phyloP scores from a whole-genome alignment of 2,888 invertebrate species.

The Slavum lentiscoides region DNA sequence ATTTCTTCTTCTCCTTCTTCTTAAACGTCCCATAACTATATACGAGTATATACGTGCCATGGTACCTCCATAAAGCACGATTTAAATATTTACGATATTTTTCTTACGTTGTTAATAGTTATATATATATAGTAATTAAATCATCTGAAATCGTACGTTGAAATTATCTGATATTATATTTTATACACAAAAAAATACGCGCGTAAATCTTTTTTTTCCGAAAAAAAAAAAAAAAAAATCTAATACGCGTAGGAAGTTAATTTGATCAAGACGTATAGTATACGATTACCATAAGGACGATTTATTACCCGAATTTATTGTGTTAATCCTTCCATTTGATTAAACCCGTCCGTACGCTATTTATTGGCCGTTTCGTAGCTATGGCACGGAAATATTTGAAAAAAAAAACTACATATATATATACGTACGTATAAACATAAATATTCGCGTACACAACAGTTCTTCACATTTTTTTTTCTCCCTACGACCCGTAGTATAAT shows the following conservation, averaged over 20 bases:
- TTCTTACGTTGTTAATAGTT: too few relatives aligned
- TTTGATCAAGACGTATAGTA: constrained; percentile 21
- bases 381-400: neutral
- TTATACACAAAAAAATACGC: neutral
- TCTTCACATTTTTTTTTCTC: too few relatives aligned
- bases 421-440: too few relatives aligned
- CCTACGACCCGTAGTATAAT: too few relatives aligned
- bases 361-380: neutral
- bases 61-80: too few relatives aligned
- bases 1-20: too few relatives aligned
- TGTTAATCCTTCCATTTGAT: constrained; percentile 24
- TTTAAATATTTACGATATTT: too few relatives aligned
- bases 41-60: too few relatives aligned
- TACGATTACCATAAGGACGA: neutral
- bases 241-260: constrained; percentile 8
- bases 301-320: constrained; percentile 9
- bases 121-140: too few relatives aligned
- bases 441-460: too few relatives aligned
- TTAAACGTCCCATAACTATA: too few relatives aligned
- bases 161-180: constrained; percentile 4
- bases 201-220: neutral
- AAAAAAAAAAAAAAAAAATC: neutral
- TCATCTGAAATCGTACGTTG: neutral
- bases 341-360: constrained; percentile 5
- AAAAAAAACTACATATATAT: too few relatives aligned